Evolutionary conservation across 2,888 invertebrate species (phyloP), one percentile per base, ranked within the genome.

Genomic region (Chaitophorus viminalis): DNA sequence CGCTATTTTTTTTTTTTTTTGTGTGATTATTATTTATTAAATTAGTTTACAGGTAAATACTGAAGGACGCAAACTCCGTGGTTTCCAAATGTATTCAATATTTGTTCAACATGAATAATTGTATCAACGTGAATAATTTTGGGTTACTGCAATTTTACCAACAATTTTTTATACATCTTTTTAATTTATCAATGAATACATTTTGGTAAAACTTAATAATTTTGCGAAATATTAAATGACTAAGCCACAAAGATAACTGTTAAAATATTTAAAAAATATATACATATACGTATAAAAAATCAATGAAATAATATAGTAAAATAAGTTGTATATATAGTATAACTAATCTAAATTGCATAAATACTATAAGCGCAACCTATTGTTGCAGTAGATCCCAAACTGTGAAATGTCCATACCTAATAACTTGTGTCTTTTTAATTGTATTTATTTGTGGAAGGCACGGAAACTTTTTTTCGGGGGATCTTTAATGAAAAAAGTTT

Each of bases 21-120:
- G 31, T 46, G 70, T 31, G 46, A 70, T 70, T 82, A 70, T n/a
- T 70, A 52, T 82, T 82, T 70, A 31, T 82, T 25, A 82, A 70
- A 82, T 70, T 17, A 72, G 52, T 82, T 6, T n/a, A n/a, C 4
- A n/a, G 25, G 52, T 70, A 52, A 72, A 82, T 70, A 70, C 52
- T 52, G 1, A 3, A 33, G 25, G 18, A 21, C 79, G 18, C 21
- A 52, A 21, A 33, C 29, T 31, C 25, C 70, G 31, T 46, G 1
- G 1, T 39, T 65, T 9, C 65, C 18, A 39, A 21, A 82, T 36
- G 17, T 72, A 72, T 72, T 72, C 33, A 36, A 72, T 33, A 18
- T 36, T 36, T 36, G 72, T 36, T 8, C 33, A 21, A 36, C 33
- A 11, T 21, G n/a, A n/a, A n/a, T n/a, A n/a, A n/a, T 72, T 72